Evolutionary conservation across 1,140 invertebrate species (phyloP).

Genomic region (Saccostrea glomerata): DNA sequence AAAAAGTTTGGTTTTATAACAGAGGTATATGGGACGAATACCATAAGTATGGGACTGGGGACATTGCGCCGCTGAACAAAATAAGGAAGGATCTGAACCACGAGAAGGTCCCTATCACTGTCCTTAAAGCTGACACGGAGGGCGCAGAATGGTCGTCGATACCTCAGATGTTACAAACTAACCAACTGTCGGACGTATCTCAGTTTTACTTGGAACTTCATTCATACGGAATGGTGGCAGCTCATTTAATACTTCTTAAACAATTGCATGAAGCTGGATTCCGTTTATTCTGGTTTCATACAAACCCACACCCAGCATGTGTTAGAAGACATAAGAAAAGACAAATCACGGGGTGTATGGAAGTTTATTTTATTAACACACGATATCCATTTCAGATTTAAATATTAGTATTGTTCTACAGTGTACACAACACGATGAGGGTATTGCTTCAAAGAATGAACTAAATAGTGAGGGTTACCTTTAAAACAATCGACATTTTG

Average conservation of each 20-base stretch:
- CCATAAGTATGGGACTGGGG: background rate
- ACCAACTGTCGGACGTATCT: background rate
- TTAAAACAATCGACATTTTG: too few relatives aligned
- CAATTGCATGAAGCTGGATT: constrained; percentile 32
- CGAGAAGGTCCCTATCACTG: background rate
- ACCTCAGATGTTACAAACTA: background rate
- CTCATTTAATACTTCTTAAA: constrained; percentile 6
- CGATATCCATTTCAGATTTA: background rate
- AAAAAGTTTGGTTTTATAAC: constrained; percentile 36
- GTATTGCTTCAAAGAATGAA: too few relatives aligned
- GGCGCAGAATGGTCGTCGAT: background rate
- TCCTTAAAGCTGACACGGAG: constrained; percentile 34
- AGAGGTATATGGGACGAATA: constrained; percentile 34
- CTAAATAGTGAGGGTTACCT: too few relatives aligned
- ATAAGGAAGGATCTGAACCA: constrained; percentile 24
- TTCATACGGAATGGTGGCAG: background rate
- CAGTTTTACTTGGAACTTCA: constrained; percentile 32
- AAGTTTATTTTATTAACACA: constrained; percentile 37
- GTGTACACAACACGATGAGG: too few relatives aligned
- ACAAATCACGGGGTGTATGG: background rate
- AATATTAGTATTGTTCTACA: too few relatives aligned
- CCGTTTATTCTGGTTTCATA: constrained; percentile 36
- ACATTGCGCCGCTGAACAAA: constrained; percentile 1
- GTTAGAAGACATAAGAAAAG: background rate
- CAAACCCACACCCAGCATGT: constrained; percentile 26